Evolutionary conservation across 2,113 vertebrate genomes (phyloP), one percentile per base, ranked within the genome.

Genomic region (Varanus komodoensis): DNA sequence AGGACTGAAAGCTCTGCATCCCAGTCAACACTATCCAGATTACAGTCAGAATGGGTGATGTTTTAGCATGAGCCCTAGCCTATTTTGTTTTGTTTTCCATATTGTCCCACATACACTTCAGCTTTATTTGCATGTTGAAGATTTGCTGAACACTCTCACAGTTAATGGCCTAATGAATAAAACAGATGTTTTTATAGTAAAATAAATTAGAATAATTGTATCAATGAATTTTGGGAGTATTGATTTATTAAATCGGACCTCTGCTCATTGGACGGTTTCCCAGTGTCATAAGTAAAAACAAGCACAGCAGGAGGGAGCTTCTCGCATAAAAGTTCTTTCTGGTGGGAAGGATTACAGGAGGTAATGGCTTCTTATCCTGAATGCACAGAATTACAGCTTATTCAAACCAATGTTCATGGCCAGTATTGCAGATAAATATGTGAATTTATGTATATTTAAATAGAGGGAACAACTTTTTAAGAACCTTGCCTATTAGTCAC

Each of bases 131-230:
- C 80, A 84, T 92, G 23, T 34, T 87, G 57, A 61, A 57, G 78
- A 91, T 89, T 80, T 91, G n/a, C 64, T 87, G 84, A 87, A n/a
- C 52, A 52, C 64, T 61, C 8, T 21, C 90, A 0, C 57, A 91
- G 87, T 93, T 91, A 93, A 95, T 91, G 19, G 86, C 54, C 32
- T 86, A 91, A 93, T 90, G 78, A 94, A 88, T 90, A 94, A 92
- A 93, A 90, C 68, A 71, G 73, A 68, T 44, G 89, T 61, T 69
- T 89, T 84, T 78, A 54, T 87, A 89, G 34, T 91, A 61, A 90
- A 89, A 84, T 69, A 73, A 86, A 91, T 89, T 87, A 92, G 57
- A 93, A 87, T 89, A 92, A 93, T 78, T 91, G 61, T 86, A 91
- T 87, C 80, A 64, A 89, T 91, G 84, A 89, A 90, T 94, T 91